A percentile compares a stretch with the other conserved stretches of the same genome.
Evolutionary conservation across 2,797 vertebrate genomes (phyloP).

Genomic region (Menidia menidia): DNA sequence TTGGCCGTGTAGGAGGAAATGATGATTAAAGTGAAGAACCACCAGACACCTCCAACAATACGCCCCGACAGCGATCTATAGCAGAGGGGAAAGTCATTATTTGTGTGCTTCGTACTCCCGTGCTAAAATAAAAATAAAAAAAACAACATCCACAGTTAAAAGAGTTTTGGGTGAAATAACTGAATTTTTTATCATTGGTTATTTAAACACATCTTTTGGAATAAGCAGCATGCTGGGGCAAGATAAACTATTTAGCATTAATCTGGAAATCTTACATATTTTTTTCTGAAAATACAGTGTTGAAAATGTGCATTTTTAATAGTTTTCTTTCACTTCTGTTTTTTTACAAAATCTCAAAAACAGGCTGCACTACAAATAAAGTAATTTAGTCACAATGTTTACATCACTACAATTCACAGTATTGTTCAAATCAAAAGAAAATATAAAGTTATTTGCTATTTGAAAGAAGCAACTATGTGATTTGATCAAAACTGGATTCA

Average conservation of each 20-base stretch:
- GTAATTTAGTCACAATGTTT: background rate
- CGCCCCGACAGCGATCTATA: slow-evolving; percentile 97
- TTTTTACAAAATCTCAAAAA: background rate
- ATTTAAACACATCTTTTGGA: background rate
- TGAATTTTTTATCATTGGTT: background rate
- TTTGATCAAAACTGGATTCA: background rate
- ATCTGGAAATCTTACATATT: background rate
- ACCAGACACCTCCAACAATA: slow-evolving; percentile 99
- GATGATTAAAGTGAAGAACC: slow-evolving; percentile 99
- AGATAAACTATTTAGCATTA: background rate
- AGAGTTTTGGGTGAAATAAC: background rate
- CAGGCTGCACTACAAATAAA: background rate
- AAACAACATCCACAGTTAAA: background rate
- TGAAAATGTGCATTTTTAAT: too few relatives aligned
- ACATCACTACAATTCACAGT: background rate
- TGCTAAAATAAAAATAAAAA: background rate
- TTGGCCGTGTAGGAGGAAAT: slow-evolving; percentile 99
- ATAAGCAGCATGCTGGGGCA: background rate
- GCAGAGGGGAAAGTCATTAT: background rate
- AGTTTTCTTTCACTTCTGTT: background rate
- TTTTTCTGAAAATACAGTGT: background rate
- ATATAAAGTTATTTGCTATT: background rate
- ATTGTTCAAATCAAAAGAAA: background rate
- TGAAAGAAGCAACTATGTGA: background rate
- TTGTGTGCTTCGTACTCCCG: background rate